phyloP scores from a whole-genome alignment of 2,888 invertebrate species.

The Ochropleura plecta region DNA sequence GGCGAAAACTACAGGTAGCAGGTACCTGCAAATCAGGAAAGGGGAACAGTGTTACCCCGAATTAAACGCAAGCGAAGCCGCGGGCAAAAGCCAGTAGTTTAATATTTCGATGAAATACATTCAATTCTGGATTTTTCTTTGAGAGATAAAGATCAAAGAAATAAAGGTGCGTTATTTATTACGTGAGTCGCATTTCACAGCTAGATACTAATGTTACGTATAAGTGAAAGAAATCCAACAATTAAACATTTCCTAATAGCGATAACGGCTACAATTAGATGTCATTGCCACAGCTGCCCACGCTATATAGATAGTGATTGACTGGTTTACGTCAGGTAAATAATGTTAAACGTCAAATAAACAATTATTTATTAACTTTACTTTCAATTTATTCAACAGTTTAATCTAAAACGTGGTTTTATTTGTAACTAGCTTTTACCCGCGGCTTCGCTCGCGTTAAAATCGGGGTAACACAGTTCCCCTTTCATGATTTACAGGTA shows the following conservation, averaged over 20 bases:
- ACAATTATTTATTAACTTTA: slow-evolving; percentile 1
- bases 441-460: too few relatives aligned
- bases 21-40: too few relatives aligned
- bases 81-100: too few relatives aligned
- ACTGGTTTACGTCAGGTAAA: slow-evolving; percentile 1
- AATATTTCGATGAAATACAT: background rate
- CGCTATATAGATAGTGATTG: background rate
- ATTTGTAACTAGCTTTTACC: background rate
- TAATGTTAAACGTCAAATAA: slow-evolving; percentile 4
- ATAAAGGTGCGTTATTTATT: too few relatives aligned
- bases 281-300: background rate
- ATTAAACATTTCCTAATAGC: slow-evolving; percentile 5
- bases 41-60: too few relatives aligned
- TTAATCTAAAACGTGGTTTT: background rate
- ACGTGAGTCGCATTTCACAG: background rate
- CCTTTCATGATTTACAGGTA: too few relatives aligned
- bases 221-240: background rate
- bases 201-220: background rate
- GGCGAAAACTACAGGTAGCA: too few relatives aligned
- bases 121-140: too few relatives aligned
- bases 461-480: too few relatives aligned
- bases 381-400: background rate
- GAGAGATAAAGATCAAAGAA: too few relatives aligned
- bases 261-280: slow-evolving; percentile 8
- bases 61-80: too few relatives aligned